A percentile compares a stretch with the other conserved stretches of the same genome.
Evolutionary conservation across 2,888 invertebrate genomes (phyloP).

Genomic region (Cistogaster globosa): DNA sequence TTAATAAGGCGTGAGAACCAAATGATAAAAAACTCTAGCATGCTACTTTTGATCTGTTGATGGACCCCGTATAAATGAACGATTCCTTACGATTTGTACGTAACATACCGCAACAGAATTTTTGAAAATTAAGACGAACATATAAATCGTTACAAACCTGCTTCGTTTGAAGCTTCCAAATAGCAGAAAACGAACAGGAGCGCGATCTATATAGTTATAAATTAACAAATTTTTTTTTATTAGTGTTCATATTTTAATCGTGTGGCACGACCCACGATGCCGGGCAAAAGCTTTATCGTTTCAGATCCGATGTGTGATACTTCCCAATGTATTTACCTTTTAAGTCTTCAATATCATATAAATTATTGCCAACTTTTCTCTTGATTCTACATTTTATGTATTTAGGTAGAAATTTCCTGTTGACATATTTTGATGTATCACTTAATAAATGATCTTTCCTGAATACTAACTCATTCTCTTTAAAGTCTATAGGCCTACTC

Average conservation of each 20-base stretch:
- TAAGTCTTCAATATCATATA: neutral
- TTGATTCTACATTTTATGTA: neutral
- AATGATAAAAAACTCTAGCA: no score
- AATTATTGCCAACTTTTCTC: neutral
- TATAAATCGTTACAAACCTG: no score
- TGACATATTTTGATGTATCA: neutral
- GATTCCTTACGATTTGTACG: no score
- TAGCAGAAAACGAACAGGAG: no score
- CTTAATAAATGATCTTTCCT: neutral
- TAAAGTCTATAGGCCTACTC: constrained; percentile 4
- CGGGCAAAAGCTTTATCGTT: neutral
- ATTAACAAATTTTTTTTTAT: no score
- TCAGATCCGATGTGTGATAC: neutral
- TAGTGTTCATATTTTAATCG: neutral
- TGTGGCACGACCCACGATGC: neutral
- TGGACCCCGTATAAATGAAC: no score
- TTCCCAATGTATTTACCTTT: neutral
- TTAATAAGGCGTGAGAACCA: no score
- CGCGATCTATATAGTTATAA: no score
- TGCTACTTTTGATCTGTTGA: no score
- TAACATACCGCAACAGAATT: no score
- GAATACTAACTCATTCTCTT: neutral
- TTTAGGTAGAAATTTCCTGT: neutral
- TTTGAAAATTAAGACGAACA: no score
- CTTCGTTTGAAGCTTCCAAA: no score